A percentile compares a stretch with the other conserved stretches of the same genome.
phyloP scores from a whole-genome alignment of 2,888 invertebrate genomes.

The Syrphus vitripennis region DNA sequence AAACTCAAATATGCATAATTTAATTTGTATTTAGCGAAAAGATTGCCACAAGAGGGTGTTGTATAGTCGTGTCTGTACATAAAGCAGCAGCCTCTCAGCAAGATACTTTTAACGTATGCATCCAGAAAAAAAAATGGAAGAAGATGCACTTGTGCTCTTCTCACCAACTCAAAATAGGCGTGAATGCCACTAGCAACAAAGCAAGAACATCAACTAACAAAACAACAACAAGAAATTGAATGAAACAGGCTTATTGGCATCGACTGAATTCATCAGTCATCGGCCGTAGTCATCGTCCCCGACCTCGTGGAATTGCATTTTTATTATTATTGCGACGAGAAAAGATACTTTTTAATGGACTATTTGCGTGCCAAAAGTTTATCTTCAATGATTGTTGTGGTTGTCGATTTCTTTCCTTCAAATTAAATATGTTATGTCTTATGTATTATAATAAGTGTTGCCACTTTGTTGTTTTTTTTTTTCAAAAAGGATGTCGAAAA shows the following conservation, averaged over 20 bases:
- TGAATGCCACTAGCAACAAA: constrained; percentile 41
- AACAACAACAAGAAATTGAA: background rate
- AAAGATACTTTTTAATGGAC: constrained; percentile 60
- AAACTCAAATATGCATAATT: constrained; percentile 35
- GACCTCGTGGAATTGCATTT: constrained; percentile 32
- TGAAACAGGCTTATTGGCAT: constrained; percentile 1
- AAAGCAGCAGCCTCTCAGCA: background rate
- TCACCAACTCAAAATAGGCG: constrained; percentile 41
- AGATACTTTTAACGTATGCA: constrained; percentile 2
- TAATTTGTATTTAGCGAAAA: constrained; percentile 44
- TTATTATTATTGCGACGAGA: constrained; percentile 55
- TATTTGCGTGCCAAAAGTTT: constrained; percentile 68
- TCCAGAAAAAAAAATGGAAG: background rate
- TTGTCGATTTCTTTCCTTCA: constrained; percentile 54
- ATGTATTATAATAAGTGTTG: background rate
- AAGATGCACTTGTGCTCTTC: constrained; percentile 54
- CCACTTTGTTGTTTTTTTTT: background rate
- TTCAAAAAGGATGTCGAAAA: background rate
- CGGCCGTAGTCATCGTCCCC: background rate
- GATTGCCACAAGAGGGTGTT: constrained; percentile 25
- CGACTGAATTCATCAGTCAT: background rate
- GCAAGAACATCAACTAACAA: background rate
- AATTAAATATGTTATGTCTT: constrained; percentile 38
- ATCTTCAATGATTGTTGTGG: constrained; percentile 56
- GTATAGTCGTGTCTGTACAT: background rate